phyloP scores from a whole-genome alignment of 2,113 vertebrate genomes.

The Acrocephalus kingi region DNA sequence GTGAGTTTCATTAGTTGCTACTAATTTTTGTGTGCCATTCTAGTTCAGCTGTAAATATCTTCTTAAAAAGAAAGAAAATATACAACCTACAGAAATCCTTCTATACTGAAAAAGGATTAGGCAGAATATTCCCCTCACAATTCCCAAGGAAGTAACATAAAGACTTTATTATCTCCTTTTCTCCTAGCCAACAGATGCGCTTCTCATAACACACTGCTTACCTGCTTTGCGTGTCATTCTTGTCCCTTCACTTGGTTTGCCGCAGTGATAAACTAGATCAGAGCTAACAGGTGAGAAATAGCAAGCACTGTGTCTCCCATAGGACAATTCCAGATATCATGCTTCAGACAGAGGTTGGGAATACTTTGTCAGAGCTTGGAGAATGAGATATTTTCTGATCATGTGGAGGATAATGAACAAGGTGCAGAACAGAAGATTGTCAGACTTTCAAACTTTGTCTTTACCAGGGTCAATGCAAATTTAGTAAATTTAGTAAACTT shows the following conservation, averaged over 20 bases:
- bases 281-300: background rate
- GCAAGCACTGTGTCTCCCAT: background rate
- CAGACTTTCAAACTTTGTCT: background rate
- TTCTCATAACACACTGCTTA: background rate
- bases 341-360: background rate
- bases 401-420: rapidly evolving
- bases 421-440: background rate
- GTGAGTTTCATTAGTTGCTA: background rate
- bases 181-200: background rate
- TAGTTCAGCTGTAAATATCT: background rate
- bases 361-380: background rate
- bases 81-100: background rate
- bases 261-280: background rate
- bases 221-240: background rate
- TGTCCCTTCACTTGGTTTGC: background rate
- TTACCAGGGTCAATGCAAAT: background rate
- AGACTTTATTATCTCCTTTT: background rate
- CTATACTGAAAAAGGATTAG: background rate
- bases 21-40: background rate
- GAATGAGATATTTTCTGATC: background rate
- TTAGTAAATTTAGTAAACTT: background rate
- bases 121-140: background rate
- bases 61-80: background rate
- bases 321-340: background rate
- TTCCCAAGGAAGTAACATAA: background rate